phyloP scores from a whole-genome alignment of 2,888 invertebrate genomes.

The Byasa hedistus region DNA sequence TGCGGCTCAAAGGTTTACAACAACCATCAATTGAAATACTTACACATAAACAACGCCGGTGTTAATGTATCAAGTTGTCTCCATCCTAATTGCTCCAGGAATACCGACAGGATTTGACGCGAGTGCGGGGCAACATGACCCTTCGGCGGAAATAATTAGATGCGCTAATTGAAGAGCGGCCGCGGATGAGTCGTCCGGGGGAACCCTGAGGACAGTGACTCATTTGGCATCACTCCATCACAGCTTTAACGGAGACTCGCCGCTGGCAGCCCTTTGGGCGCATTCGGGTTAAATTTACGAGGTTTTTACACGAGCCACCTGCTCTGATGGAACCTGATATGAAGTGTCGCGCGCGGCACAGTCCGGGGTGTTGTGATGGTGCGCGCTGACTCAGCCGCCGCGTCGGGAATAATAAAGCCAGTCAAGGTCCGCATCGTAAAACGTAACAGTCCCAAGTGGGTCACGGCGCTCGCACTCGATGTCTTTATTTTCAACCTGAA shows the following conservation, averaged over 20 bases:
- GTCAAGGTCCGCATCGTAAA: conserved; percentile 21
- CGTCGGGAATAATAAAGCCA: conserved; percentile 11
- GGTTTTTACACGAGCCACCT: conserved; percentile 21
- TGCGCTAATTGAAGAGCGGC: conserved; percentile 5
- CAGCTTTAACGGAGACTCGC: conserved; percentile 8
- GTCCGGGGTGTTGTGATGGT: conserved; percentile 2
- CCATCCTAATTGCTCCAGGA: conserved; percentile 8
- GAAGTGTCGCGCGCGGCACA: conserved; percentile 3
- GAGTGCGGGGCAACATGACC: background rate
- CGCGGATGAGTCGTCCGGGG: conserved; percentile 28
- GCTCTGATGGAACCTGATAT: conserved; percentile 14
- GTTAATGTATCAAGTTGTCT: too few species aligned
- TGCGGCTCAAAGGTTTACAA: too few species aligned
- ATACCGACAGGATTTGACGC: conserved; percentile 7
- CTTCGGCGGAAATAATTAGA: background rate
- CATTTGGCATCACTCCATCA: conserved; percentile 30
- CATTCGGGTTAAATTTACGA: conserved; percentile 13
- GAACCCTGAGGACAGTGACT: conserved; percentile 31
- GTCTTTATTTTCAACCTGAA: conserved; percentile 5
- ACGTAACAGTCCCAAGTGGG: conserved; percentile 1
- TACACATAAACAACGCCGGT: too few species aligned
- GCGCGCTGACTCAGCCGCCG: conserved; percentile 10
- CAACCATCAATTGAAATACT: too few species aligned
- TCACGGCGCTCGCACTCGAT: conserved; percentile 7
- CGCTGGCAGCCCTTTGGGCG: conserved; percentile 16